Conservation (phyloP, 2,888 invertebrate genomes). For the Lamellibrachia satsuma region DNA sequence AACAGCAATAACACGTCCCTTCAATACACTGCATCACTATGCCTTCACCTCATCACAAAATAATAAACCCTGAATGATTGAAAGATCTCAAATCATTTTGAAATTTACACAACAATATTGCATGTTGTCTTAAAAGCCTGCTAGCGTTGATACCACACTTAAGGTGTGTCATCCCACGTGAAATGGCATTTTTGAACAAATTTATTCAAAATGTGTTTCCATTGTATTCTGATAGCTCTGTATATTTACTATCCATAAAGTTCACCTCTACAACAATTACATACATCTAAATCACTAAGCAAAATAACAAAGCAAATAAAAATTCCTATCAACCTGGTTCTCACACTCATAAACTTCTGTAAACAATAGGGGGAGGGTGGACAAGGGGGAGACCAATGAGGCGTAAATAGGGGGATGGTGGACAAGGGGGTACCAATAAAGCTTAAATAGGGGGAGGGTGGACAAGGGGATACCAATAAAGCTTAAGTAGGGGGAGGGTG, state of each 20-base stretch:
- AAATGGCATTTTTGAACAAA: too few species aligned
- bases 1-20: constrained; percentile 46
- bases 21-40: not conserved
- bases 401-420: too few species aligned
- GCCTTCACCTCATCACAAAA: not conserved
- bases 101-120: not conserved
- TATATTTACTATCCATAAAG: not conserved
- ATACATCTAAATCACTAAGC: too few species aligned
- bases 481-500: too few species aligned
- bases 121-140: not conserved
- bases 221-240: not conserved
- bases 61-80: not conserved
- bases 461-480: too few species aligned
- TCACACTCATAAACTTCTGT: not conserved
- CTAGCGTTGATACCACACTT: not conserved
- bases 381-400: not conserved
- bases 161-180: not conserved
- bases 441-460: too few species aligned
- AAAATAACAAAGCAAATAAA: not conserved
- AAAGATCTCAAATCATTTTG: not conserved
- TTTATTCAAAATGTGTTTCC: too few species aligned
- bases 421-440: too few species aligned
- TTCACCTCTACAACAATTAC: too few species aligned
- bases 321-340: not conserved
- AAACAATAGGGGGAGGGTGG: not conserved